Evolutionary conservation across 2,888 invertebrate species (phyloP), one percentile per base, ranked within the genome.

Genomic region (Parnassius apollo): DNA sequence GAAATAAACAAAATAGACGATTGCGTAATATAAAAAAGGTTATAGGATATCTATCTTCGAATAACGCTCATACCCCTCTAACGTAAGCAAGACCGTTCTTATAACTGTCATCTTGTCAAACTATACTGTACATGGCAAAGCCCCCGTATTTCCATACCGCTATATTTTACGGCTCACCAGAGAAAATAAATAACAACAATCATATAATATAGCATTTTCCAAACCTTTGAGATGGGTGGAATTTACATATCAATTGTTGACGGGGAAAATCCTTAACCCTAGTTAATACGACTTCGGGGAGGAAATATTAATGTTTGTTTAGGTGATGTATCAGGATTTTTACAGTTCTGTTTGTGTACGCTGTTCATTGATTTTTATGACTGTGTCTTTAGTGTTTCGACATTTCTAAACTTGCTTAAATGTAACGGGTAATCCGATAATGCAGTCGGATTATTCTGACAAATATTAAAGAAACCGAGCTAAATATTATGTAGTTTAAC

Each of bases 21-120:
- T 49, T 13, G 49, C 49, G 13, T 49, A 13, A 13, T 13, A 49
- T 49, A 49, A 87, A 85, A 35, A 35, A 79, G 79, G 85, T 82
- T 82, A 83, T 76, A 76, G 79, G 76, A 78, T 77, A 74, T 75
- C 70, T 75, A 74, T 75, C 70, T 75, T 74, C 69, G 69, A 69
- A 69, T 73, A 67, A 71, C 45, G 65, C 62, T 71, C 69, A 66
- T 74, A 75, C 72, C 79, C 79, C 77, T 75, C 75, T 68, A 44
- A 22, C 55, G 53, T 69, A 66, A 66, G 66, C 58, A 65, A 61
- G 49, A 74, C 72, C 71, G 74, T 75, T 79, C 77, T 78, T 83
- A 86, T 88, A 89, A 85, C 90, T 90, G 91, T 91, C 91, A 90
- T 80, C 85, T 83, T 88, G 91, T 91, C 91, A 90, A 87, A 88